Evolutionary conservation across 2,888 invertebrate genomes (phyloP), one percentile per base, ranked within the genome.

Genomic region (Melinaea marsaeus): DNA sequence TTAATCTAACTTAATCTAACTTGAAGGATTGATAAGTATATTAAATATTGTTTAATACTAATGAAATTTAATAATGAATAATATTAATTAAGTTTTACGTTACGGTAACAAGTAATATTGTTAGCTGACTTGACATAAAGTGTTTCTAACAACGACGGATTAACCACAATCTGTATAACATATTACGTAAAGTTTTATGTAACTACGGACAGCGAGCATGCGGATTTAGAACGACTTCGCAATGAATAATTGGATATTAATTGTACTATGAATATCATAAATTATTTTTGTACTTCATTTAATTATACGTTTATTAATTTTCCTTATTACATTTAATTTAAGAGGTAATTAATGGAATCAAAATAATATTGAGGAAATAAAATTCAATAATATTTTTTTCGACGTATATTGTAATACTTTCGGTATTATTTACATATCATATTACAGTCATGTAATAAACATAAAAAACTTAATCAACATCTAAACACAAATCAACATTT

Each of bases 401-500:
- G 59, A 63, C 59, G 62, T 83, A 84, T 81, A 75, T 79, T 81
- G 85, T 90, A 88, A 89, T 90, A 90, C 90, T 88, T 85, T 85
- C 77, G 82, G 85, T 79, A 81, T 80, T 88, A 88, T 85, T 84
- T 86, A 88, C 86, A 87, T 67, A 69, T 72, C 67, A 32, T 51
- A 51, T 32, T 51, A 51, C 70, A 73, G 72, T 71, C 70, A 84
- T 85, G 85, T 84, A 84, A 79, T 74, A 75, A 78, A 78, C 76
- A 75, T 73, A 73, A 70, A 80, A 79, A 78, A 80, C 80, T 80
- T 80, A 83, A 75, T 79, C 77, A 76, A 80, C 74, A 81, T 83
- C 84, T 85, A 84, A 84, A 86, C 78, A 88, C 84, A 82, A 88
- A 78, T 79, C 85, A 89, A 90, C 89, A 88, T 81, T 86, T 88